Percentiles rank a stretch among this genome's conserved stretches.
phyloP scores from a whole-genome alignment of 1,140 invertebrate species.

The Eueides isabella region DNA sequence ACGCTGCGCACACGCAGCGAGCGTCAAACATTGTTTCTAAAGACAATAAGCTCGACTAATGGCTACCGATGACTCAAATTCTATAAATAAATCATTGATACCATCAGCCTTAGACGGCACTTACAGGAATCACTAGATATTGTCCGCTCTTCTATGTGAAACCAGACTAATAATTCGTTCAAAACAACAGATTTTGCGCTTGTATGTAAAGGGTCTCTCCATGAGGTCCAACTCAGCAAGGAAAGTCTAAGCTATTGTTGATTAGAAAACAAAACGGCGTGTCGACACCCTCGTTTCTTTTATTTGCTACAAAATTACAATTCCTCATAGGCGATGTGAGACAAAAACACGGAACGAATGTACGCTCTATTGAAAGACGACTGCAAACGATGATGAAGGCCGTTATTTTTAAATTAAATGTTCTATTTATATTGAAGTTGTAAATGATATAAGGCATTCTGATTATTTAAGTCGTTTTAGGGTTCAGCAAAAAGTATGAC shows the following conservation, averaged over 20 bases:
- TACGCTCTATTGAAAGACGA: conserved; percentile 54
- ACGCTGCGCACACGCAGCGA: conserved; percentile 45
- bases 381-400: conserved; percentile 64
- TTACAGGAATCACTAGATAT: conserved; percentile 72
- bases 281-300: conserved; percentile 77
- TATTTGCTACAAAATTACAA: conserved; percentile 70
- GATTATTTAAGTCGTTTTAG: conserved; percentile 24
- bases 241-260: conserved; percentile 69
- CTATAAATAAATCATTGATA: conserved; percentile 77
- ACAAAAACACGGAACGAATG: conserved; percentile 74
- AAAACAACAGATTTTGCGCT: conserved; percentile 66
- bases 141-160: conserved; percentile 71
- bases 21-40: conserved; percentile 47
- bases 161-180: conserved; percentile 80
- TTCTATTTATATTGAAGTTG: conserved; percentile 58
- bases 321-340: conserved; percentile 60
- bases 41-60: conserved; percentile 71
- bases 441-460: conserved; percentile 45
- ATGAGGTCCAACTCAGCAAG: conserved; percentile 59
- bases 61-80: conserved; percentile 73
- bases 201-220: conserved; percentile 67
- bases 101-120: conserved; percentile 49
- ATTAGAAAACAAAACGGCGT: conserved; percentile 74
- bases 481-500: conserved; percentile 10
- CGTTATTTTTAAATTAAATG: conserved; percentile 73